Evolutionary conservation across 1,140 invertebrate genomes (phyloP), one percentile per base, ranked within the genome.

Genomic region (Carcinoscorpius rotundicauda): DNA sequence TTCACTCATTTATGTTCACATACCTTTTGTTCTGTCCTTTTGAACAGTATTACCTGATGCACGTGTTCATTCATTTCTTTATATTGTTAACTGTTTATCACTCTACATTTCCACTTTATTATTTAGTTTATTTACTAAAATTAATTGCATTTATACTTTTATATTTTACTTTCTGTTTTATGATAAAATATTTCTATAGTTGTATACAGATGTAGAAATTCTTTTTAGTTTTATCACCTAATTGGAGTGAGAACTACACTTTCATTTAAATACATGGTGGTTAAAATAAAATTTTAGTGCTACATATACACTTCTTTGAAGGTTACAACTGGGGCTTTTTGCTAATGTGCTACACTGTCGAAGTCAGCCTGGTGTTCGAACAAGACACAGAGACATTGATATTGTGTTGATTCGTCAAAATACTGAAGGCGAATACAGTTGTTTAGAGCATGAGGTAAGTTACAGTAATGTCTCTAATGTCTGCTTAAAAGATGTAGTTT

Each of bases 331-430:
- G 10, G 94, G 96, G 80, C 83, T 99, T 63, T 99, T 88, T 77
- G 93, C 97, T 0, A 98, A 98, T 78, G 88, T 98, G 0, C 77
- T 99, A 8, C 91, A 97, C 73, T 97, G 93, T 78, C 90, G 93
- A 71, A 94, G 93, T 0, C 93, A 93, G 74, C 85, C 88, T 9
- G 93, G 91, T 3, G 86, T 97, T 52, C 80, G 81, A 3, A 90
- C 90, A 0, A 83, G 91, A 8, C 95, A 99, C 69, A 85, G 89
- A 70, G 84, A 95, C 78, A 87, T 99, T 68, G 92, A 99, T 79
- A 84, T 99, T 75, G 84, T 91, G 49, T 89, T 98, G 62, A 88
- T 99, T 62, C 81, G 92, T 72, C 95, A 99, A 78, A 99, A 99
- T 76, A 94, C 88, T 10, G 72, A 75, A 76, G 92, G 92, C 55